phyloP scores from a whole-genome alignment of 2,113 vertebrate genomes.

The Alosa alosa region DNA sequence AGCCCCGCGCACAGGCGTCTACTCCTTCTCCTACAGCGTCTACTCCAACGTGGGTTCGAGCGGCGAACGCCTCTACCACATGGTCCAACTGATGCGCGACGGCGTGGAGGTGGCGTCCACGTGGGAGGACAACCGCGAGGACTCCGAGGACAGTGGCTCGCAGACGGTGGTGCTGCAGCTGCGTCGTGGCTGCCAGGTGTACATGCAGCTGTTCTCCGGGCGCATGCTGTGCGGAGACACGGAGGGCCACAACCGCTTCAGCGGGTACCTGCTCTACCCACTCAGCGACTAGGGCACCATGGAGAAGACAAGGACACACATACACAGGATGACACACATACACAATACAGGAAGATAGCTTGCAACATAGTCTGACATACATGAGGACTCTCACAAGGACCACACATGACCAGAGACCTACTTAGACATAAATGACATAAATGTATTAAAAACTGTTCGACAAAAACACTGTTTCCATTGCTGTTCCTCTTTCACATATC shows the following conservation, averaged over 20 bases:
- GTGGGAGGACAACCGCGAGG: conserved; percentile 71
- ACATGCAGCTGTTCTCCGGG: conserved; percentile 57
- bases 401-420: neutral
- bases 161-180: conserved; percentile 59
- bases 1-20: conserved; percentile 56
- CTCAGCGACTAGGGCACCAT: conserved; percentile 27
- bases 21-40: conserved; percentile 60
- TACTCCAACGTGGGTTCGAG: conserved; percentile 50
- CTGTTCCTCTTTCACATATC: too few species aligned
- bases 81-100: conserved; percentile 63
- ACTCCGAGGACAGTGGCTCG: conserved; percentile 62
- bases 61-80: conserved; percentile 55
- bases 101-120: conserved; percentile 28
- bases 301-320: neutral
- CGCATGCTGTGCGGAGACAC: conserved; percentile 58
- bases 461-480: too few species aligned
- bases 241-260: conserved; percentile 59
- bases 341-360: neutral
- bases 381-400: neutral
- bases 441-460: neutral
- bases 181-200: conserved; percentile 62
- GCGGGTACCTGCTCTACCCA: conserved; percentile 68
- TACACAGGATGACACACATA: neutral
- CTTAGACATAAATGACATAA: neutral
- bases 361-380: neutral